Conservation (phyloP, 2,113 vertebrate genomes). For the Numenius arquata region DNA sequence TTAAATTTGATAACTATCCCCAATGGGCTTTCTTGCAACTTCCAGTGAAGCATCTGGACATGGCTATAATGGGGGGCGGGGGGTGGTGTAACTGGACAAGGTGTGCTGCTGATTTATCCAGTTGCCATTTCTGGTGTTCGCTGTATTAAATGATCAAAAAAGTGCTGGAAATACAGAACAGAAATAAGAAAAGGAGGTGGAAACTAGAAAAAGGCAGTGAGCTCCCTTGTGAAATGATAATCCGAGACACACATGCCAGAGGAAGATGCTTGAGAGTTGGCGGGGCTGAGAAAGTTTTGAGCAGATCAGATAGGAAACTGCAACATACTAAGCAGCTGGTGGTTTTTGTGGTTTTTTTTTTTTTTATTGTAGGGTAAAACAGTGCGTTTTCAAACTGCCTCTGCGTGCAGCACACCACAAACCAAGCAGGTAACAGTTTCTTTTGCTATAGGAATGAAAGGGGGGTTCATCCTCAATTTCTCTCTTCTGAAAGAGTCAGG, state of each 20-base stretch:
- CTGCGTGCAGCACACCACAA: background rate
- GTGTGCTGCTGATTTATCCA: slow-evolving; percentile 10
- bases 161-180: slow-evolving; percentile 23
- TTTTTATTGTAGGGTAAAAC: background rate
- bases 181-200: background rate
- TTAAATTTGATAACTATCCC: background rate
- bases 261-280: background rate
- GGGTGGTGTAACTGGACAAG: background rate
- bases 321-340: background rate
- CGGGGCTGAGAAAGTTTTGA: background rate
- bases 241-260: background rate
- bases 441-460: background rate
- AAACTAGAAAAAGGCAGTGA: background rate
- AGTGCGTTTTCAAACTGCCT: background rate
- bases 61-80: background rate
- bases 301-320: background rate
- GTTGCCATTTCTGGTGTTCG: background rate
- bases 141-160: background rate
- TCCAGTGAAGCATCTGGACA: background rate
- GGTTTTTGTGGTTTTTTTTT: background rate
- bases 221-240: background rate
- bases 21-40: background rate
- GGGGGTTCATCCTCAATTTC: rapidly evolving
- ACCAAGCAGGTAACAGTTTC: background rate
- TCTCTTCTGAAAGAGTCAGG: background rate